Conservation (phyloP, 2,888 invertebrate genomes). For the Platypus cylindrus region DNA sequence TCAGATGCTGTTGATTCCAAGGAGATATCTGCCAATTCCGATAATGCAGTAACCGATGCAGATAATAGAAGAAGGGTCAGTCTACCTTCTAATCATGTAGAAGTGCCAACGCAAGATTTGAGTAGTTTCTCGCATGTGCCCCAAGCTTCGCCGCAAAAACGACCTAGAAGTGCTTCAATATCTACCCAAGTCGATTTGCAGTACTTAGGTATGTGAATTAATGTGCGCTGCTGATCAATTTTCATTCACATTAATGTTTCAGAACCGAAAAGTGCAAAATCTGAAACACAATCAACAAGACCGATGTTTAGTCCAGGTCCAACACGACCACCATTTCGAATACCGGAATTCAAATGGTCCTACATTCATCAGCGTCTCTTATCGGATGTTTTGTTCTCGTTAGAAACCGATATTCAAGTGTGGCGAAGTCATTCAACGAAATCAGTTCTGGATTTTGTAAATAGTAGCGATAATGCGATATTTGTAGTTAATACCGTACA, state of each 20-base stretch:
- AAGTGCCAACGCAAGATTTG: constrained; percentile 24
- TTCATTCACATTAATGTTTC: constrained; percentile 3
- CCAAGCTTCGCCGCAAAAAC: constrained; percentile 48
- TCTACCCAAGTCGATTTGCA: constrained; percentile 76
- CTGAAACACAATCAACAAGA: constrained; percentile 50
- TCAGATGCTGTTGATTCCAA: constrained; percentile 17
- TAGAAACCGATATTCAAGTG: constrained; percentile 94
- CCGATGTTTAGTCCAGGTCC: constrained; percentile 92
- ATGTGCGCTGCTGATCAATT: constrained; percentile 2
- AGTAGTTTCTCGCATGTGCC: constrained; percentile 33
- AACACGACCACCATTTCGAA: constrained; percentile 89
- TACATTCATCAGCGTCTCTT: constrained; percentile 93
- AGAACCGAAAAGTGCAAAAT: constrained; percentile 44
- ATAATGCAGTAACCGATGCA: constrained; percentile 5
- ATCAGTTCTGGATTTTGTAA: constrained; percentile 94
- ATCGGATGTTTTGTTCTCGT: constrained; percentile 89
- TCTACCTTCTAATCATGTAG: constrained; percentile 38
- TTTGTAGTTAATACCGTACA: constrained; percentile 99
- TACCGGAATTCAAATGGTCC: constrained; percentile 99
- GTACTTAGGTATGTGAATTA: constrained; percentile 57
- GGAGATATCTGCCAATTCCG: constrained; percentile 14
- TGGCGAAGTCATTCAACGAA: constrained; percentile 90
- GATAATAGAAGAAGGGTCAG: constrained; percentile 40
- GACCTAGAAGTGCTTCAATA: constrained; percentile 67
- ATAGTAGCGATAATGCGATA: constrained; percentile 95